phyloP scores from a whole-genome alignment of 2,113 vertebrate genomes.

The Plestiodon gilberti region DNA sequence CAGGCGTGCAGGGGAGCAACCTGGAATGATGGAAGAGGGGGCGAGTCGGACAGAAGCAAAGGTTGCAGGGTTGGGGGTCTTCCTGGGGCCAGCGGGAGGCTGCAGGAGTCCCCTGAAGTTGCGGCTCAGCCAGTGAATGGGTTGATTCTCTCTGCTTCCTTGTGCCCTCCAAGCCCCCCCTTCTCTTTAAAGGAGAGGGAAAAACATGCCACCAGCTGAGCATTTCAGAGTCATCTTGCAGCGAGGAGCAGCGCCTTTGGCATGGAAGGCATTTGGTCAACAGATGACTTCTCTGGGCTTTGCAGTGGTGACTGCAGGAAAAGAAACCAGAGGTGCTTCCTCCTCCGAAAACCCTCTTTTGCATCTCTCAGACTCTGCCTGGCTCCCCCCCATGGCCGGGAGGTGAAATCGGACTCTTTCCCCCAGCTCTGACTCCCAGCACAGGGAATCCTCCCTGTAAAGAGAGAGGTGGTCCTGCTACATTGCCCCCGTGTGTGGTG shows the following conservation, averaged over 20 bases:
- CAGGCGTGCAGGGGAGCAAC: no score
- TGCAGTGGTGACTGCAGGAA: not conserved
- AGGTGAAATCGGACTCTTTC: not conserved
- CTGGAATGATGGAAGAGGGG: not conserved
- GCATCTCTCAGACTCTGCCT: no score
- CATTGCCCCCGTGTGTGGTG: no score
- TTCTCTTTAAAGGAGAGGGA: not conserved
- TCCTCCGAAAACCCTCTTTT: not conserved
- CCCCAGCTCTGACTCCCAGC: no score
- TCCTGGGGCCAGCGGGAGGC: not conserved
- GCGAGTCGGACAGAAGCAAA: no score
- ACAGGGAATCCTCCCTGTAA: not conserved
- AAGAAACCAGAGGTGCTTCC: slow-evolving; percentile 31
- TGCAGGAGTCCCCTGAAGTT: not conserved
- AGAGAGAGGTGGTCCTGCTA: no score
- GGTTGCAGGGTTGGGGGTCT: no score
- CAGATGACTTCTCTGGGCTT: not conserved
- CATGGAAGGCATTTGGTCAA: slow-evolving; percentile 34
- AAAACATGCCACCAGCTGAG: not conserved
- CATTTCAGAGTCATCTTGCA: slow-evolving; percentile 20
- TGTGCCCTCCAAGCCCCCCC: not conserved
- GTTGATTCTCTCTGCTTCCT: not conserved
- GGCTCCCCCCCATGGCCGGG: no score
- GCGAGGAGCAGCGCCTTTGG: not conserved
- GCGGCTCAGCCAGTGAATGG: no score